Evolutionary conservation across 2,797 vertebrate genomes (phyloP).

Genomic region (Acanthurus leucopareius): DNA sequence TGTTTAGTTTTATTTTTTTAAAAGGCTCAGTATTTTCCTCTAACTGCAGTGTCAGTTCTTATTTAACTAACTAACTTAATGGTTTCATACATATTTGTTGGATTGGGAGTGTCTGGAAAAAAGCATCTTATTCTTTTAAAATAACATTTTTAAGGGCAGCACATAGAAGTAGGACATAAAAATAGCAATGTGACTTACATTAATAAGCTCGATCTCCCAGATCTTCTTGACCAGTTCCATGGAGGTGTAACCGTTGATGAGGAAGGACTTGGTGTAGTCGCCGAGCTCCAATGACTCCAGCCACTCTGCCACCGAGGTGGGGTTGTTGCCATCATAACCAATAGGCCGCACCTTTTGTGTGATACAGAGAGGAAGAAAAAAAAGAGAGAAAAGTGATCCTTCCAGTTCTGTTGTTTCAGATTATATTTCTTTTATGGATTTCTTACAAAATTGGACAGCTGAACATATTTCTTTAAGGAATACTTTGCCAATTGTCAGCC

Average conservation of each 20-base stretch:
- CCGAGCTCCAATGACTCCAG: conserved; percentile 97
- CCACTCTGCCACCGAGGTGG: conserved; percentile 97
- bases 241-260: conserved; percentile 97
- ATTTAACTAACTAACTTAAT: no score
- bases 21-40: no score
- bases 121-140: neutral
- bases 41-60: no score
- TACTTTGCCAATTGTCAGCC: no score
- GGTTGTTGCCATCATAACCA: conserved; percentile 95
- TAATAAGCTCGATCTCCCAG: conserved; percentile 99
- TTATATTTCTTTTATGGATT: neutral
- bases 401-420: neutral
- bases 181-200: conserved; percentile 87
- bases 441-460: neutral
- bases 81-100: no score
- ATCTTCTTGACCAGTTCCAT: conserved; percentile 99
- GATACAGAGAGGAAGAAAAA: conserved; percentile 14
- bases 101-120: no score
- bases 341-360: conserved; percentile 92
- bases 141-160: neutral
- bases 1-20: no score
- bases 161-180: neutral
- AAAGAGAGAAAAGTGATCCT: neutral
- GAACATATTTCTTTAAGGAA: neutral
- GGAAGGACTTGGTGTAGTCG: conserved; percentile 98